Base-by-base conservation (phyloP, 2,113 vertebrate species). In the Embiotoca jacksoni region DNA sequence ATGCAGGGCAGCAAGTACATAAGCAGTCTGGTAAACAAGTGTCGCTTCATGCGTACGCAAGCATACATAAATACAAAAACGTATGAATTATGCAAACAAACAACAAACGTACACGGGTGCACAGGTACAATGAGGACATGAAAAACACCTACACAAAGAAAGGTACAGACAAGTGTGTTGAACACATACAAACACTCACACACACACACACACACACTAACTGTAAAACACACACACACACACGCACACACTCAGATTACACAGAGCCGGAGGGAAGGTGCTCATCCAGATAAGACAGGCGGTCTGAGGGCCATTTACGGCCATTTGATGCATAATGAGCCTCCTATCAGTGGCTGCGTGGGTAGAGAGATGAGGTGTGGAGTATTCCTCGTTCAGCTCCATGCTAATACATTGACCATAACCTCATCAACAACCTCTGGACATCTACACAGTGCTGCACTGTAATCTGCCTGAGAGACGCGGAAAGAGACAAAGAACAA, bases 331-430 rank as follows among this genome's bases (percentile, higher is more conserved):
- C 84, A 79, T 87, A 91, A 91, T 90, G 86, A 91, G 81, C 78
- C 85, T 88, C 92, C 91, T 92, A 93, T 93, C 92, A 89, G 89
- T 72, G 85, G 78, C 71, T 93, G 92, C 80, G 91, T 93, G 92
- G 87, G 84, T 83, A 90, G 78, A 90, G 88, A 91, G 83, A 92
- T 87, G 86, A 91, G 85, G 90, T 91, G 88, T 89, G 84, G 91
- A 90, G 76, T 85, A 92, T 89, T 87, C 87, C 86, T 86, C 61
- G 62, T 78, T 90, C 87, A 59, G 78, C 78, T 83, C 54, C 33
- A 35, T 60, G 66, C 65, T 87, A 90, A 92, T 87, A 72, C 83
- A 60, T 61, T 23, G 70, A 83, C 78, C 84, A 56, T 87, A 85
- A 91, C 81, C 81, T 93, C 89, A 89, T 91, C 85, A 75, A 62